Base-by-base conservation (phyloP, 1,140 invertebrate genomes). In the Temnothorax nylanderi region DNA sequence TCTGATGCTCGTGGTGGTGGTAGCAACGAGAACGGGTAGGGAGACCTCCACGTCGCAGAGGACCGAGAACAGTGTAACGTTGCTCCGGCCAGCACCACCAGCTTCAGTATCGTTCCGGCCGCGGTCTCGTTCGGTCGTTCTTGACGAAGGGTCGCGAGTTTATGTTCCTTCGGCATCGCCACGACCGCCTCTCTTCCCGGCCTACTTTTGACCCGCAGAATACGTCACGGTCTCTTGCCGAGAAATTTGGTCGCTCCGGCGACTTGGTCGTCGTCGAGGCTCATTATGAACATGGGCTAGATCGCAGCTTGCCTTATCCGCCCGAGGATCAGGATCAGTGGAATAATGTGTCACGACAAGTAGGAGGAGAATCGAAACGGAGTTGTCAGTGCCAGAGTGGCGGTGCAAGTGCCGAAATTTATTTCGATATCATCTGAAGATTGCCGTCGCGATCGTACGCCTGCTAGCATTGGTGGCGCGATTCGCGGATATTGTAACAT, bases 71-170 rank as follows among this genome's bases (percentile, higher is more conserved):
- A 91, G 93, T 92, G 92, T 92, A 69, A 89, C 92, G 93, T 54
- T 92, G 91, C 92, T 93, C 91, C 91, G 91, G 85, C 90, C 81
- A 85, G 75, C 86, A 87, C 90, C 85, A 88, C 90, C 74, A 93
- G 88, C 84, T 67, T 93, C 94, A 95, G 95, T 95, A 90, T 95
- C 92, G 94, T 93, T 95, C 91, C 92, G 92, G 89, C 93, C 90
- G 93, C 90, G 92, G 92, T 84, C 72, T 88, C 91, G 92, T 91
- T 80, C 86, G 92, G 92, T 93, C 87, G 87, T 85, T 26, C 34
- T 41, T 7, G 69, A 75, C 21, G 26, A 86, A 16, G 37, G 54
- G n/a, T 32, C 32, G 2, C 26, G 37, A 32, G 65, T 69, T 58
- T 37, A 41, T 16, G 41, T 7, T 78, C 74, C 10, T 18, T 72